phyloP scores from a whole-genome alignment of 2,888 invertebrate species.

The Drosophila kanekoi region DNA sequence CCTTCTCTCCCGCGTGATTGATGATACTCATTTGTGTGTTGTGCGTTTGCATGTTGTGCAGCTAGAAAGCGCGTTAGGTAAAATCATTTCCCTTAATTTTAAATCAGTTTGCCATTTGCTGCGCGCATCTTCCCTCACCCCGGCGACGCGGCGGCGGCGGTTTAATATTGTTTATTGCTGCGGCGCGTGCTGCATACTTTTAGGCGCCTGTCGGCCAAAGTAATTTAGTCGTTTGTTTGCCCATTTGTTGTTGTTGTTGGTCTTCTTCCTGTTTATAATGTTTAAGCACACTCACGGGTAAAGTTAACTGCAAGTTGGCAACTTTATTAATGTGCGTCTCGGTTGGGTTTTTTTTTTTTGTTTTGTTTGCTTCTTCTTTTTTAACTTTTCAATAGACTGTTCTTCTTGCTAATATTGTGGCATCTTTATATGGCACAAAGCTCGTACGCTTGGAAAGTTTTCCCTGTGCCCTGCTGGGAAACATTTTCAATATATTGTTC shows the following conservation, averaged over 20 bases:
- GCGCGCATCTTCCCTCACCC: constrained; percentile 32
- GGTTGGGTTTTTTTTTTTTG: constrained; percentile 33
- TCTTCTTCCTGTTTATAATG: constrained; percentile 64
- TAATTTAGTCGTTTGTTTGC: constrained; percentile 69
- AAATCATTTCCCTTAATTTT: constrained; percentile 78
- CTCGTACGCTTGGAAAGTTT: constrained; percentile 25
- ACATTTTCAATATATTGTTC: constrained; percentile 30
- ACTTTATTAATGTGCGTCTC: constrained; percentile 74
- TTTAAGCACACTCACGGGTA: constrained; percentile 77
- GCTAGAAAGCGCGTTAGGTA: constrained; percentile 46
- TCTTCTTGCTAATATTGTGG: constrained; percentile 41
- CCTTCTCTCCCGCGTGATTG: constrained; percentile 58
- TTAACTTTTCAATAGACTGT: constrained; percentile 49
- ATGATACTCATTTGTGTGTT: constrained; percentile 72
- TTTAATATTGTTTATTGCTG: constrained; percentile 72
- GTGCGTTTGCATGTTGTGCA: constrained; percentile 19
- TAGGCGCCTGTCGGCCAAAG: constrained; percentile 56
- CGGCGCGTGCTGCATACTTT: constrained; percentile 71
- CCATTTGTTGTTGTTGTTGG: constrained; percentile 45
- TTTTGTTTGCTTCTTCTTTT: neutral
- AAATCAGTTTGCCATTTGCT: constrained; percentile 77
- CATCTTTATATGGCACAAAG: constrained; percentile 40
- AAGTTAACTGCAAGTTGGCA: constrained; percentile 75
- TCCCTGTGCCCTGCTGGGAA: constrained; percentile 2
- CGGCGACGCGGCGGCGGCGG: constrained; percentile 46